phyloP scores from a whole-genome alignment of 2,888 invertebrate species.

The Chromoteleia sp. region DNA sequence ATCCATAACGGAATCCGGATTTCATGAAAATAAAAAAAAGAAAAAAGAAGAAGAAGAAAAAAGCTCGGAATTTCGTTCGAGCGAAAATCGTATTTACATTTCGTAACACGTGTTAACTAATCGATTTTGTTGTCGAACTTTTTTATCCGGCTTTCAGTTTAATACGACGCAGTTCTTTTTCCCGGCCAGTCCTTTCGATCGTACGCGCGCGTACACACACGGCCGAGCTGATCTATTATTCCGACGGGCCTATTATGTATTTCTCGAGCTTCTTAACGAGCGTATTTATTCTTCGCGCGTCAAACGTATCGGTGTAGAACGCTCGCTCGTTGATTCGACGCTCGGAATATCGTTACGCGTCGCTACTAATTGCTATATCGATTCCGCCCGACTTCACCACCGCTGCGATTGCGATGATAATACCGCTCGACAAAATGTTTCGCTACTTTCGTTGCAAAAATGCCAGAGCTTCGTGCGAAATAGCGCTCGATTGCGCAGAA shows the following conservation, averaged over 20 bases:
- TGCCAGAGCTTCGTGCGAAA: conserved; percentile 27
- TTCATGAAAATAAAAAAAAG: not conserved
- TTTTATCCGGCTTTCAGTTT: conserved; percentile 49
- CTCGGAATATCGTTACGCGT: conserved; percentile 73
- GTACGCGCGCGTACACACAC: conserved; percentile 38
- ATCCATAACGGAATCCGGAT: not conserved
- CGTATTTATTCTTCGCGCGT: conserved; percentile 73
- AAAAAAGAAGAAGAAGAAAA: too few species aligned
- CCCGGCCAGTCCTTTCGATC: conserved; percentile 37
- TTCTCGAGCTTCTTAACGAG: conserved; percentile 77
- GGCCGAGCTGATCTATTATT: conserved; percentile 64
- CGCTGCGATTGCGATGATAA: conserved; percentile 64
- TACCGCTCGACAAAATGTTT: conserved; percentile 68
- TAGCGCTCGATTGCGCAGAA: conserved; percentile 32
- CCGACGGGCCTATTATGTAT: conserved; percentile 76
- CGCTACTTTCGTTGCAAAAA: conserved; percentile 61
- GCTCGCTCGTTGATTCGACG: conserved; percentile 64
- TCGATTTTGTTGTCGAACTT: conserved; percentile 64
- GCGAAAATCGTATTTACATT: conserved; percentile 56
- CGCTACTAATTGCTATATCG: conserved; percentile 71
- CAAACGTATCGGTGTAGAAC: conserved; percentile 70
- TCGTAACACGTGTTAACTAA: conserved; percentile 57
- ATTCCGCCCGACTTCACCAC: conserved; percentile 66
- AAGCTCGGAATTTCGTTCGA: conserved; percentile 5
- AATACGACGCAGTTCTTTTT: conserved; percentile 61